Evolutionary conservation across 2,113 vertebrate genomes (phyloP).

Genomic region (Xenopus laevis): DNA sequence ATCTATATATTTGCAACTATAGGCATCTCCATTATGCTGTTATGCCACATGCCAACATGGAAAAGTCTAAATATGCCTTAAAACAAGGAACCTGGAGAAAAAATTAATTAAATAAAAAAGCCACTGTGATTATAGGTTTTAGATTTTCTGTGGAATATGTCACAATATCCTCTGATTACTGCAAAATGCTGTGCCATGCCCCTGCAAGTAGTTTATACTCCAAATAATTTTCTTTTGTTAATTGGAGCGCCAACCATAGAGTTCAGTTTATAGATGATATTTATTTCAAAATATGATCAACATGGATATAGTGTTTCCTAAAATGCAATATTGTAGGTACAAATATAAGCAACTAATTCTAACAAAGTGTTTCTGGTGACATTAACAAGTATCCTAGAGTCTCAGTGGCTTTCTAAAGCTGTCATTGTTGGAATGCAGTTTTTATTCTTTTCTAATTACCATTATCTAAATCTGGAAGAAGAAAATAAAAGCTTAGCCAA

Average conservation of each 20-base stretch:
- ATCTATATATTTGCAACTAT: too few relatives aligned
- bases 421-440: too few relatives aligned
- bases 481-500: too few relatives aligned
- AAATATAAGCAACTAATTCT: too few relatives aligned
- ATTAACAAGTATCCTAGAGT: too few relatives aligned
- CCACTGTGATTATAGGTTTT: constrained; percentile 18
- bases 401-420: too few relatives aligned
- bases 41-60: constrained; percentile 37
- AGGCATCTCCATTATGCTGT: too few relatives aligned
- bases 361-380: too few relatives aligned
- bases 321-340: background rate
- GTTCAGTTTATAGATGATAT: background rate
- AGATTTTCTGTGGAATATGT: constrained; percentile 50
- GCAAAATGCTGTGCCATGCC: background rate
- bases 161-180: background rate
- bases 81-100: constrained; percentile 45
- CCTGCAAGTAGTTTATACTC: background rate
- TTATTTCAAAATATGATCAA: background rate
- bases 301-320: background rate
- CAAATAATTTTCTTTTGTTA: constrained; percentile 16
- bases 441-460: too few relatives aligned
- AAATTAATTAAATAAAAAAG: constrained; percentile 44
- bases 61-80: constrained; percentile 74
- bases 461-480: too few relatives aligned
- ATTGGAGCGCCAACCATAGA: background rate